A percentile compares a stretch with the other conserved stretches of the same genome.
Conservation (phyloP, 2,888 invertebrate species). For the Andrena haemorrhoa region DNA sequence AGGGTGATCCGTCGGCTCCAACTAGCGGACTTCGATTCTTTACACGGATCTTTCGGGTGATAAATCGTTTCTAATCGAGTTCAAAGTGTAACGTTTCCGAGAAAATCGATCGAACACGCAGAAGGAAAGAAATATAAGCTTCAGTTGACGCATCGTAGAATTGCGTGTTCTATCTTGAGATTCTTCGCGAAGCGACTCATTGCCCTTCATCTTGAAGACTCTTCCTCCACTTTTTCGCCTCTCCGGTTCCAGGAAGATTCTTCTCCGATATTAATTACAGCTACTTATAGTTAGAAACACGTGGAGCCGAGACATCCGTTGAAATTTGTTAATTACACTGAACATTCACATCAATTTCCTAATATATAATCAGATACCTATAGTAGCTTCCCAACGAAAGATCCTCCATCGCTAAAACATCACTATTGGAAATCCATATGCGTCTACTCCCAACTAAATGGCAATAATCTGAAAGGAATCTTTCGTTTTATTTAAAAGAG, state of each 20-base stretch:
- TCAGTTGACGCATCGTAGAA: conserved; percentile 40
- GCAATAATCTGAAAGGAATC: not conserved
- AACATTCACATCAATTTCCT: too few relatives aligned
- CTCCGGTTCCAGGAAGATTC: not conserved
- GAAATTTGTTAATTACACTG: too few relatives aligned
- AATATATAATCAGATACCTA: too few relatives aligned
- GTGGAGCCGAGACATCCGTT: not conserved
- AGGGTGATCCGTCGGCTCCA: conserved; percentile 11
- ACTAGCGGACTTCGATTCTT: not conserved
- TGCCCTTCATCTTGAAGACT: not conserved
- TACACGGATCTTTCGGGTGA: conserved; percentile 5
- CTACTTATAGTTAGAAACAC: not conserved
- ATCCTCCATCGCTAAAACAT: not conserved
- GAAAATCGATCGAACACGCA: not conserved
- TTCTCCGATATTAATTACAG: not conserved
- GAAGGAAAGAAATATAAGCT: conserved; percentile 34
- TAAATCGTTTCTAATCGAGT: conserved; percentile 19
- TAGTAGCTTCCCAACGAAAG: too few relatives aligned
- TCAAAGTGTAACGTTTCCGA: conserved; percentile 19
- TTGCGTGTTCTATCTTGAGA: not conserved
- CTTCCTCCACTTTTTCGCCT: not conserved
- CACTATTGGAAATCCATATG: not conserved
- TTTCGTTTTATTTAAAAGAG: not conserved
- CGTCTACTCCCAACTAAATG: not conserved
- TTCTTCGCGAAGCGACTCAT: not conserved